Base-by-base conservation (phyloP, 2,888 invertebrate species). In the Andrena bucephala region DNA sequence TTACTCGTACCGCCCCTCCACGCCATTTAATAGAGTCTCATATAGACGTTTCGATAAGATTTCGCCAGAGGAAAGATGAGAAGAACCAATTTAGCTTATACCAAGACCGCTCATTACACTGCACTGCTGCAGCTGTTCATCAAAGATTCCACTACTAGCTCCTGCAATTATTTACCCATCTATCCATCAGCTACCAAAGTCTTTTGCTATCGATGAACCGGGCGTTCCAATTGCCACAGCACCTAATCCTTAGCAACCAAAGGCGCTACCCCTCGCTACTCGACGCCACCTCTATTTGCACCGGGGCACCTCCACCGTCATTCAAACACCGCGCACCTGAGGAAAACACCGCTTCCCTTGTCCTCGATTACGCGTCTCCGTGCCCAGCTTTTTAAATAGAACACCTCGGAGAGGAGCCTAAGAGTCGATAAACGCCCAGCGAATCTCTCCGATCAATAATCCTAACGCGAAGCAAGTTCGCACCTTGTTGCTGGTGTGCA, bases 401-500 rank as follows among this genome's bases (percentile, higher is more conserved):
- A 13, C 36, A 10, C 10, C 36, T 36, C 10, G 0, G 10, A 36
- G 10, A 36, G 36, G 36, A 10, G 36, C 36, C 10, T 3, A 36
- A 36, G 36, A 36, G 42, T 76, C 65, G 13, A 70, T 60, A 66
- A 24, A 57, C 10, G 10, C 0, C 2, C n/a, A 13, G 27, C 27
- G 24, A 29, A 36, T 54, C 7, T 5, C 31, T 33, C 42, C 20
- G 57, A 73, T 73, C 73, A 36, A 73, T 73, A 73, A 54, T 24
- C n/a, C 20, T 0, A 31, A 27, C 36, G 4, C n/a, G n/a, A 24
- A 5, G 31, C 10, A 33, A 8, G 6, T 31, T 68, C 81, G 79
- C 81, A 92, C 92, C 92, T 89, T 89, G 29, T 82, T 84, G 65
- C 85, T 88, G 8, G 88, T 86, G 72, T 92, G 92, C 57, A 92